Percentiles rank a stretch among this genome's conserved stretches.
These are phyloP conservation scores for Acleris emargana DNA, from an alignment of 2,888 invertebrate species.

Conservation along the genomic window DNA sequence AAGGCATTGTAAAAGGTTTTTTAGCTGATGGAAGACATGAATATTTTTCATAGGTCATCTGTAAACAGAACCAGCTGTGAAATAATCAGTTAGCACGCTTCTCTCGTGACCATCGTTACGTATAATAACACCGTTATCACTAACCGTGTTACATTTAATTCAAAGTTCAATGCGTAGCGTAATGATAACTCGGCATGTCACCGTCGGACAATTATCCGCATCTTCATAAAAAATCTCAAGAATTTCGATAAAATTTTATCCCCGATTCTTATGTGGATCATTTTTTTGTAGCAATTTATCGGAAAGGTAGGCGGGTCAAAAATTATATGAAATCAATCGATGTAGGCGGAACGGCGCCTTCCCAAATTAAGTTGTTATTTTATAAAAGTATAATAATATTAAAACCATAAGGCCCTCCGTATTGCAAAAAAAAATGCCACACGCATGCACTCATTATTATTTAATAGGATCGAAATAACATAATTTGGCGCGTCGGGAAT, in stretches of 20 bases:
- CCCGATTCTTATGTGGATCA: slow-evolving; percentile 43
- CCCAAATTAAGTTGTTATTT: slow-evolving; percentile 80
- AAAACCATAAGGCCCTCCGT: slow-evolving; percentile 67
- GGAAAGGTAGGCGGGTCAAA: slow-evolving; percentile 66
- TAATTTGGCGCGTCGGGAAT: slow-evolving; percentile 60
- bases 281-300: slow-evolving; percentile 67
- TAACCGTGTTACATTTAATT: slow-evolving; percentile 22
- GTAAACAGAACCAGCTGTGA: neutral
- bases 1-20: no score
- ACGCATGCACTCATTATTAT: slow-evolving; percentile 67
- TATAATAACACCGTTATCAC: slow-evolving; percentile 15
- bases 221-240: slow-evolving; percentile 18
- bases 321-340: slow-evolving; percentile 80
- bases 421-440: slow-evolving; percentile 75
- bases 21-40: neutral
- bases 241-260: slow-evolving; percentile 22
- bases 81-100: neutral
- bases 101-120: slow-evolving; percentile 11
- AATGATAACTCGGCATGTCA: slow-evolving; percentile 28
- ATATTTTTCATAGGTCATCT: neutral
- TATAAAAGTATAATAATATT: slow-evolving; percentile 71
- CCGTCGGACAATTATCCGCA: slow-evolving; percentile 11
- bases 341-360: slow-evolving; percentile 76
- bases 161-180: slow-evolving; percentile 30
- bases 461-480: slow-evolving; percentile 65